Evolutionary conservation across 2,797 vertebrate genomes (phyloP).

Genomic region (Capromys pilorides): DNA sequence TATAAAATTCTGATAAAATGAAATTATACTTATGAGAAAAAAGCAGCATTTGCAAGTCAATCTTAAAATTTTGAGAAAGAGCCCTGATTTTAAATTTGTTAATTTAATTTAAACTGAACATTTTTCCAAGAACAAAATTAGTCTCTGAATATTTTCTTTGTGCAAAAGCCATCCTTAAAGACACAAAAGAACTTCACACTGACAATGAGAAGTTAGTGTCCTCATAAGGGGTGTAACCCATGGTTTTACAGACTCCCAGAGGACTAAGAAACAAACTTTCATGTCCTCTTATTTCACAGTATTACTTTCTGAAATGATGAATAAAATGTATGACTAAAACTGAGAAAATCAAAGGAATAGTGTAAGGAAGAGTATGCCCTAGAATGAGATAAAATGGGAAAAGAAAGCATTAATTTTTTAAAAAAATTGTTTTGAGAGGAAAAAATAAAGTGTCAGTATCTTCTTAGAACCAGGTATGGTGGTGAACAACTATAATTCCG

Average conservation of each 20-base stretch:
- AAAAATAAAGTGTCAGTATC: background rate
- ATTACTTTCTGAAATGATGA: constrained; percentile 74
- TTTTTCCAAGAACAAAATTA: constrained; percentile 68
- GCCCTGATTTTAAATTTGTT: constrained; percentile 60
- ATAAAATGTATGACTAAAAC: constrained; percentile 72
- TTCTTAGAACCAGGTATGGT: background rate
- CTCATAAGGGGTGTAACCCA: constrained; percentile 72
- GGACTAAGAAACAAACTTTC: constrained; percentile 55
- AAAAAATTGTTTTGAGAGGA: background rate
- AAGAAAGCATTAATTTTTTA: background rate
- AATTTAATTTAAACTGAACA: constrained; percentile 66
- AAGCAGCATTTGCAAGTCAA: constrained; percentile 46
- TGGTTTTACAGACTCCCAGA: constrained; percentile 58
- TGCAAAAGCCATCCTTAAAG: constrained; percentile 59
- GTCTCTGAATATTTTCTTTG: constrained; percentile 70
- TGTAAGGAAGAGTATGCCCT: background rate
- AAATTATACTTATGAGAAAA: constrained; percentile 61
- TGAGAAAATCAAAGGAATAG: constrained; percentile 62
- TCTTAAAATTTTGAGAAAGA: constrained; percentile 55
- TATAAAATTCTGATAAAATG: constrained; percentile 47
- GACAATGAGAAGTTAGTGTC: constrained; percentile 68
- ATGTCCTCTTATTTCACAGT: constrained; percentile 44
- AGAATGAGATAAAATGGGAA: constrained; percentile 42
- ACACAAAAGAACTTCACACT: constrained; percentile 59
- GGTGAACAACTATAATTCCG: background rate